These are phyloP conservation scores for Apoderus coryli DNA, from an alignment of 2,888 invertebrate species.

Conservation along the genomic window DNA sequence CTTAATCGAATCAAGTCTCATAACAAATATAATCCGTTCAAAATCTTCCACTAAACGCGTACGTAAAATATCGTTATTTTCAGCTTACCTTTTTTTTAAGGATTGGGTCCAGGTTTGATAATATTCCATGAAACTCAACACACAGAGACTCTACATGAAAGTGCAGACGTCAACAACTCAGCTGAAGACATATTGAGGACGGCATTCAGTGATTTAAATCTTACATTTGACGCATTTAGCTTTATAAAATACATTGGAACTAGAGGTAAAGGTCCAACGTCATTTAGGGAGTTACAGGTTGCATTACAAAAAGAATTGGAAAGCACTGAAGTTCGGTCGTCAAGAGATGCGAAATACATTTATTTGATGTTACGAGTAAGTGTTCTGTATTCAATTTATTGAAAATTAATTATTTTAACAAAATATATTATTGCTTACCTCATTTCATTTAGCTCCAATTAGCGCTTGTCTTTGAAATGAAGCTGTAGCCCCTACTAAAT, in stretches of 20 bases:
- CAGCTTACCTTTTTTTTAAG: no score
- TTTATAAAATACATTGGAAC: constrained; percentile 54
- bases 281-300: constrained; percentile 42
- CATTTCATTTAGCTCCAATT: no score
- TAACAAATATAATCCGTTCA: no score
- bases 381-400: constrained; percentile 2
- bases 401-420: constrained; percentile 1
- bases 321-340: constrained; percentile 55
- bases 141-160: constrained; percentile 47
- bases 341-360: constrained; percentile 49
- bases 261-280: constrained; percentile 39
- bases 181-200: constrained; percentile 46
- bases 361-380: constrained; percentile 50
- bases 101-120: constrained; percentile 54
- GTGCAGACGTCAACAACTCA: constrained; percentile 41
- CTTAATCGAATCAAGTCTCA: no score
- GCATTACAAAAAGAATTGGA: constrained; percentile 47
- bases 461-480: no score
- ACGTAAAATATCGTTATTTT: no score
- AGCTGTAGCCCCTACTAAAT: no score
- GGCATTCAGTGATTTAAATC: constrained; percentile 45
- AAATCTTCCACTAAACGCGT: no score
- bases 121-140: constrained; percentile 68
- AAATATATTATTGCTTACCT: no score
- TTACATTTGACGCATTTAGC: constrained; percentile 56